Conservation (phyloP, 2,797 vertebrate genomes). For the Denticeps clupeoides region DNA sequence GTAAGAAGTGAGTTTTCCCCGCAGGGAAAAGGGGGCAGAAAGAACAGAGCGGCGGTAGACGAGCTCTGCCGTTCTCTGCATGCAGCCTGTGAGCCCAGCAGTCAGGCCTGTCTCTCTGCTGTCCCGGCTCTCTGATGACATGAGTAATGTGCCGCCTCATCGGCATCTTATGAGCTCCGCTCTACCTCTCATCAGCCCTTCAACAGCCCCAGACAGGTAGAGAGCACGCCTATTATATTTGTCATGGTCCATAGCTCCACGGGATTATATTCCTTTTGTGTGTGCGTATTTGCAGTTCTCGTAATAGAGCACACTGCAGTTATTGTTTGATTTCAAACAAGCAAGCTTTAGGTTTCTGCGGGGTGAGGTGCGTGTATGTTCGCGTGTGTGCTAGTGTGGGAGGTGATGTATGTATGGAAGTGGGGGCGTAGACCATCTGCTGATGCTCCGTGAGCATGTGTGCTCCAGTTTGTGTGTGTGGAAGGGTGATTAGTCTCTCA, state of each 20-base stretch:
- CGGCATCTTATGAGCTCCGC: background rate
- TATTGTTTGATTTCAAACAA: constrained; percentile 36
- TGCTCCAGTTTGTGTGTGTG: constrained; percentile 26
- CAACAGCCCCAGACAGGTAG: constrained; percentile 16
- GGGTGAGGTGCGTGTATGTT: constrained; percentile 18
- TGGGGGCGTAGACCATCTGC: constrained; percentile 35
- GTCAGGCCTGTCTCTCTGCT: background rate
- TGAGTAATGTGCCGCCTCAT: constrained; percentile 3
- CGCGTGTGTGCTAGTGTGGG: constrained; percentile 8
- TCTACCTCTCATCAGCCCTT: background rate
- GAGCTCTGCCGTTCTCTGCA: no score
- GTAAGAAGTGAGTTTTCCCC: no score
- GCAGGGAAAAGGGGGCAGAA: no score
- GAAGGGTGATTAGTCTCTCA: constrained; percentile 41
- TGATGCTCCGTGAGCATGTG: constrained; percentile 30
- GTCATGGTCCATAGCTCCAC: constrained; percentile 17
- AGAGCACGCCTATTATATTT: constrained; percentile 18
- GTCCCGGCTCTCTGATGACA: background rate
- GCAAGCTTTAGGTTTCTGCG: constrained; percentile 16
- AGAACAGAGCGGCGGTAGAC: no score
- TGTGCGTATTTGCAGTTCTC: background rate
- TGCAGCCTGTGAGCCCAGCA: no score
- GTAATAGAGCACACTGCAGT: background rate
- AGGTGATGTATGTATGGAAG: constrained; percentile 27
- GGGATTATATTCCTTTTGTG: constrained; percentile 17